These are phyloP conservation scores for Oscheius onirici DNA, from an alignment of 2,888 invertebrate species.

Conservation along the genomic window DNA sequence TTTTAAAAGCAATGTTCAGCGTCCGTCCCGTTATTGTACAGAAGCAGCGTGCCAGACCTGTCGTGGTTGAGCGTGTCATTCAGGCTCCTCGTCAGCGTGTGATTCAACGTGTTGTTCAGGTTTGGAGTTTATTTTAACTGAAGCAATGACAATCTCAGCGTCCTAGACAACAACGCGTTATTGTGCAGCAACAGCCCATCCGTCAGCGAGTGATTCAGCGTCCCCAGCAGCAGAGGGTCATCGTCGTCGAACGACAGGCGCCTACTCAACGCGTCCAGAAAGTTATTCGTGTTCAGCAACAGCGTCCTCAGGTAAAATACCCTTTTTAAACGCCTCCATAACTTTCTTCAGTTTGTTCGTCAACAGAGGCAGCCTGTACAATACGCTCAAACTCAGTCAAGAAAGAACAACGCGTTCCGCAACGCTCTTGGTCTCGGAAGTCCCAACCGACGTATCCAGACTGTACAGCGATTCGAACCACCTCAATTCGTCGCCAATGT, in stretches of 20 bases:
- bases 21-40: conserved; percentile 16
- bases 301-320: conserved; percentile 22
- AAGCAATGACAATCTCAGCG: not conserved
- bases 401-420: conserved; percentile 32
- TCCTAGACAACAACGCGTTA: conserved; percentile 19
- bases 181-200: conserved; percentile 3
- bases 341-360: conserved; percentile 9
- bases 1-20: no score
- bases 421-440: conserved; percentile 10
- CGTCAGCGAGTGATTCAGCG: conserved; percentile 21
- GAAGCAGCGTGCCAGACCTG: conserved; percentile 1
- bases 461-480: conserved; percentile 30
- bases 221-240: conserved; percentile 15
- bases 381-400: not conserved
- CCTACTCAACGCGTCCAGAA: conserved; percentile 17
- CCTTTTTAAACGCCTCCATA: no score
- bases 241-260: conserved; percentile 20
- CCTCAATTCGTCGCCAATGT: conserved; percentile 6
- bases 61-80: conserved; percentile 22
- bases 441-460: not conserved
- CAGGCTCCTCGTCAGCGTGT: conserved; percentile 14
- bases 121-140: not conserved
- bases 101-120: conserved; percentile 28
- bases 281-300: not conserved
- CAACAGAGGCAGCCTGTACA: conserved; percentile 13